Evolutionary conservation across 2,888 invertebrate species (phyloP), one percentile per base, ranked within the genome.

Genomic region (Macrosoma leucophasiata): DNA sequence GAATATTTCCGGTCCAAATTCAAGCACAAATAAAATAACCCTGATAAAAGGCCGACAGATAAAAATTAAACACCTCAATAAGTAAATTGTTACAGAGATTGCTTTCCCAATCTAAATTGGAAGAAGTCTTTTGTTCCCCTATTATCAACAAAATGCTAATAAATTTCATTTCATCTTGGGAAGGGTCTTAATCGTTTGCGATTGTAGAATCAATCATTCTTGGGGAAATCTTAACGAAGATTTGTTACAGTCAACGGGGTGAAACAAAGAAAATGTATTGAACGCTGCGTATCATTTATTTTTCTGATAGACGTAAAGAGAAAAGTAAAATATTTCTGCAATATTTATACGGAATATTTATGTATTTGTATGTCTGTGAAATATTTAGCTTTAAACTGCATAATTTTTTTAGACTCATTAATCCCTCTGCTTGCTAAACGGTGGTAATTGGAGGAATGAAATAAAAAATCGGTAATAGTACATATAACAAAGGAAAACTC

Each of bases 61-160:
- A 50, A 56, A 58, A 55, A 53, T 48, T 50, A 56, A 59, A 55
- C 52, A 52, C 56, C 48, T 47, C 62, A 65, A 61, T 66, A 65
- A 67, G 59, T 66, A 65, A 65, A 67, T 68, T 62, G 60, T 59
- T 52, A 50, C 53, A 48, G 46, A 58, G 61, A 68, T 66, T 68
- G 61, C 57, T 62, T 61, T 54, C 42, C 47, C 40, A 29, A 50
- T 50, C 22, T 41, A 39, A 47, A 58, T 61, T 60, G 54, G 57
- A 48, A 33, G 42, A 48, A 51, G 46, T 55, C 58, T 58, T 65
- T 69, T 68, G 63, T 31, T 67, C 63, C 51, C 41, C 61, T 51
- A 60, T 68, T 68, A 69, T 64, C 62, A 67, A 62, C 62, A 56
- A 56, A 55, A 57, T 58, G 58, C 58, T 65, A 64, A 72, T 74